These are phyloP conservation scores for Etia nguti DNA, from an alignment of 2,113 vertebrate species.

Conservation along the genomic window DNA sequence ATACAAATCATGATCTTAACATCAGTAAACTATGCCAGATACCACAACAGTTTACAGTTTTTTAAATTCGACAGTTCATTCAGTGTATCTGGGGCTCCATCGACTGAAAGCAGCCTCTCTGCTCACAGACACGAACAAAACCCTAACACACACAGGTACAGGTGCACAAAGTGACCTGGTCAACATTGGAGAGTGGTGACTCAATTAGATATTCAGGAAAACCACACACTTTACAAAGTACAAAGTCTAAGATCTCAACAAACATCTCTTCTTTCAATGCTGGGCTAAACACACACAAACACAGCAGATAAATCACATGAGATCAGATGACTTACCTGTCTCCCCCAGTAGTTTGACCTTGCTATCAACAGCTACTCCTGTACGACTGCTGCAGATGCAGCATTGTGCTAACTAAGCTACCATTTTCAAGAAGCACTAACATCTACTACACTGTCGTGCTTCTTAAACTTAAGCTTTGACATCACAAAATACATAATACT, in stretches of 20 bases:
- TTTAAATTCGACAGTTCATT: not conserved
- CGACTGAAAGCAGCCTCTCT: not conserved
- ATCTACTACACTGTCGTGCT: not conserved
- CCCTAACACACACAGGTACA: not conserved
- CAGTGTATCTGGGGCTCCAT: not conserved
- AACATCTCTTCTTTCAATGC: slow-evolving; percentile 48
- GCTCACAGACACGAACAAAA: not conserved
- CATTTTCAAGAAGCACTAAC: not conserved
- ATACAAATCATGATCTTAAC: not conserved
- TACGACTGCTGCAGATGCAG: not conserved
- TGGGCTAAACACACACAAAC: slow-evolving; percentile 26
- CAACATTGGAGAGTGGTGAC: slow-evolving; percentile 22
- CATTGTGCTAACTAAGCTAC: not conserved
- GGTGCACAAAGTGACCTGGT: not conserved
- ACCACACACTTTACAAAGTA: slow-evolving; percentile 31
- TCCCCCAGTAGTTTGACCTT: slow-evolving; percentile 22
- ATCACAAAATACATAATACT: not conserved
- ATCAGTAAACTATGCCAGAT: not conserved
- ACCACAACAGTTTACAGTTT: not conserved
- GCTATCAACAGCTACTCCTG: not conserved
- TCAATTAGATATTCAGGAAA: slow-evolving; percentile 24
- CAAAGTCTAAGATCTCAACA: slow-evolving; percentile 6
- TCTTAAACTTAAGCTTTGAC: not conserved
- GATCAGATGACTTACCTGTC: slow-evolving; percentile 61
- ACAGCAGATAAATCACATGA: slow-evolving; percentile 44